Evolutionary conservation across 2,113 vertebrate species (phyloP).

Genomic region (Triplophysa tibetana): DNA sequence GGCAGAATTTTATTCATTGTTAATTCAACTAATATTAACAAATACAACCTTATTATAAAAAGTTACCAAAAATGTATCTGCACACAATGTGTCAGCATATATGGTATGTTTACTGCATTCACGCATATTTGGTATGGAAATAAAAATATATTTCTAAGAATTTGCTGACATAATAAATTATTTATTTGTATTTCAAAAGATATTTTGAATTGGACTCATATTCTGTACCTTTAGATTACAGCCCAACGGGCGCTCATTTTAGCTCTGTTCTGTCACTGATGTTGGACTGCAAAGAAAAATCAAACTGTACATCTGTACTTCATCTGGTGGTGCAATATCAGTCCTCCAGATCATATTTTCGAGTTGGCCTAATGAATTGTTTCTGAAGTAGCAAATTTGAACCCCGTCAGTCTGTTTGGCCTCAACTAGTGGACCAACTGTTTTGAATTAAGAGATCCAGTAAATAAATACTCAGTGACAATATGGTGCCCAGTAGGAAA

Average conservation of each 20-base stretch:
- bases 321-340: conserved; percentile 17
- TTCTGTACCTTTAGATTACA: neutral
- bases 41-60: too few relatives aligned
- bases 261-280: conserved; percentile 65
- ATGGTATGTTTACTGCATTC: neutral
- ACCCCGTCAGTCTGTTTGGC: conserved; percentile 16
- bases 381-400: neutral
- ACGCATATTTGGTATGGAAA: neutral
- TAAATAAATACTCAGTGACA: conserved; percentile 84
- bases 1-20: too few relatives aligned
- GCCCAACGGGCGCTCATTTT: conserved; percentile 81
- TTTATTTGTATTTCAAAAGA: conserved; percentile 23
- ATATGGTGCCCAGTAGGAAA: conserved; percentile 93
- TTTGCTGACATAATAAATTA: neutral
- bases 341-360: neutral
- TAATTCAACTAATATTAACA: too few relatives aligned
- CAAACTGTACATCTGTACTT: neutral
- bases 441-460: conserved; percentile 54
- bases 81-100: neutral
- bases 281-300: conserved; percentile 85
- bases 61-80: neutral
- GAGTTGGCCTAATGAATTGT: neutral
- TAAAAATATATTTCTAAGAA: neutral
- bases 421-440: conserved; percentile 40
- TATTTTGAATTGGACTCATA: neutral